A percentile compares a stretch with the other conserved stretches of the same genome.
Evolutionary conservation across 2,888 invertebrate species (phyloP).

Genomic region (Zootermopsis nevadensis): DNA sequence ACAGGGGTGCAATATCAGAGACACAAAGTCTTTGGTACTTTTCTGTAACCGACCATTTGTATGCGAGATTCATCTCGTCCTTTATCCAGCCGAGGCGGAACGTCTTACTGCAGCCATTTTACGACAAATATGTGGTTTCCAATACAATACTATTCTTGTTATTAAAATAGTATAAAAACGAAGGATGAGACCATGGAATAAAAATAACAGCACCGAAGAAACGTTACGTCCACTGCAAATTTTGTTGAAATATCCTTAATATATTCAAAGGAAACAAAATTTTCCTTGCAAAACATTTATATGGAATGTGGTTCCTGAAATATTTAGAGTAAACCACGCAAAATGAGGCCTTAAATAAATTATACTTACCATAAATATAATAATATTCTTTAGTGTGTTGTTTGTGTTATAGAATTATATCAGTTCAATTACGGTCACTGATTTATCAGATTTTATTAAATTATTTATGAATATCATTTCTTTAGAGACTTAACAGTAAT

Average conservation of each 20-base stretch:
- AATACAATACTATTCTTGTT: neutral
- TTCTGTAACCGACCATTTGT: neutral
- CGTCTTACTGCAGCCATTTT: slow-evolving; percentile 6
- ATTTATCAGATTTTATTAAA: too few species aligned
- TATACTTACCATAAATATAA: too few species aligned
- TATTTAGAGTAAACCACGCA: too few species aligned
- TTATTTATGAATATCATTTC: too few species aligned
- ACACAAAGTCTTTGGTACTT: neutral
- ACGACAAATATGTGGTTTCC: neutral
- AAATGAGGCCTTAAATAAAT: too few species aligned
- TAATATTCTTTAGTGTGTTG: too few species aligned
- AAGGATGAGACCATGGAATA: neutral
- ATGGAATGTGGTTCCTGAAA: neutral
- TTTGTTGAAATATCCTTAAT: neutral
- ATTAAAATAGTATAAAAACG: neutral
- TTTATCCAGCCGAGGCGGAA: neutral
- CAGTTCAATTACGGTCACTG: too few species aligned
- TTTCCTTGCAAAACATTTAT: neutral
- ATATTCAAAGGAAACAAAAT: neutral
- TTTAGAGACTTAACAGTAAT: too few species aligned
- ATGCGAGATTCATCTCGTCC: slow-evolving; percentile 2
- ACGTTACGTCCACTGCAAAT: neutral
- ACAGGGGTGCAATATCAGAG: neutral
- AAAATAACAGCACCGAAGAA: neutral
- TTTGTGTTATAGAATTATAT: too few species aligned